phyloP scores from a whole-genome alignment of 2,797 vertebrate genomes.

The Rhadinocentrus ornatus region DNA sequence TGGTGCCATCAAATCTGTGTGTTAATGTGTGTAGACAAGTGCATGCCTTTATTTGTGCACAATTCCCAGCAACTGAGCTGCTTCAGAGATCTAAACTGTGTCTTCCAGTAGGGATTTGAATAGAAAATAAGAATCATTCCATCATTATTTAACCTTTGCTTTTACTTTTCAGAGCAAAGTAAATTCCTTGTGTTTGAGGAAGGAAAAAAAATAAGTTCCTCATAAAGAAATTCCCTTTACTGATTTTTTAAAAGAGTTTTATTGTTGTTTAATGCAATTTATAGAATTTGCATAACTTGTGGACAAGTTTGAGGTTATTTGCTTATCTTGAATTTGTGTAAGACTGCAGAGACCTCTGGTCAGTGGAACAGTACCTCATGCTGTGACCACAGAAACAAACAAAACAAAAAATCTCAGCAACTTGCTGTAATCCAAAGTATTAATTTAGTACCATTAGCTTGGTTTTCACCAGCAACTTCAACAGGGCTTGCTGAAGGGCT shows the following conservation, averaged over 20 bases:
- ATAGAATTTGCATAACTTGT: not conserved
- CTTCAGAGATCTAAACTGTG: slow-evolving; percentile 10
- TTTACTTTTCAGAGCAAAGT: not conserved
- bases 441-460: slow-evolving; percentile 25
- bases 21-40: slow-evolving; percentile 20
- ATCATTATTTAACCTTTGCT: not conserved
- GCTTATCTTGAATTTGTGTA: too few relatives aligned
- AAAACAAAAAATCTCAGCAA: too few relatives aligned
- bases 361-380: too few relatives aligned
- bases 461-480: slow-evolving; percentile 10
- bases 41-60: not conserved
- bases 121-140: not conserved
- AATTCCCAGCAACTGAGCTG: not conserved
- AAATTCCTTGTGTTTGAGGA: too few relatives aligned
- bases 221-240: too few relatives aligned
- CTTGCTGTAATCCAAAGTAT: not conserved
- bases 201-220: too few relatives aligned
- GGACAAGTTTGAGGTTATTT: not conserved
- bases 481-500: not conserved
- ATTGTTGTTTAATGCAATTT: not conserved
- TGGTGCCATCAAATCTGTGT: slow-evolving; percentile 25
- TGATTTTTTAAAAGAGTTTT: not conserved
- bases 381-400: too few relatives aligned
- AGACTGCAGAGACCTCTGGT: too few relatives aligned
- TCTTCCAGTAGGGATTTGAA: not conserved